A percentile compares a stretch with the other conserved stretches of the same genome.
Evolutionary conservation across 2,113 vertebrate species (phyloP).

Genomic region (Trogon melanurus): DNA sequence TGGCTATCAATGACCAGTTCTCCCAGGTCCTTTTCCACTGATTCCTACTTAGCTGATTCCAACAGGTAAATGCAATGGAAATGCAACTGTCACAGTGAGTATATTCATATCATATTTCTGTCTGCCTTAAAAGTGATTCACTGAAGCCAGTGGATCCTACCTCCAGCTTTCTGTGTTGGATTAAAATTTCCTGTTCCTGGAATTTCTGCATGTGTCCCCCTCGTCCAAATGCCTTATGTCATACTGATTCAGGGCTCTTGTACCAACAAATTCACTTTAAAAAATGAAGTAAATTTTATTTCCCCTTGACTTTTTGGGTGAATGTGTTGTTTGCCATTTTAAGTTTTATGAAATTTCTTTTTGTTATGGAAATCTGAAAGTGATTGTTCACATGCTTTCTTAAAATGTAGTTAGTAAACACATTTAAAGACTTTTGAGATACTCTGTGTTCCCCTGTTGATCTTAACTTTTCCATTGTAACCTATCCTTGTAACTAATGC

Average conservation of each 20-base stretch:
- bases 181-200: not conserved
- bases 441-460: not conserved
- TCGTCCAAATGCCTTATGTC: not conserved
- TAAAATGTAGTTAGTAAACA: not conserved
- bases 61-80: not conserved
- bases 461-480: not conserved
- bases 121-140: not conserved
- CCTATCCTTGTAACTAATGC: not conserved
- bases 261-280: not conserved
- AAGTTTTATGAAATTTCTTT: not conserved
- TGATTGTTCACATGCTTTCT: not conserved
- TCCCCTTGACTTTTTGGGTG: not conserved
- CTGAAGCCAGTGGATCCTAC: not conserved
- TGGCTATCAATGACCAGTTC: accelerated
- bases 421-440: not conserved
- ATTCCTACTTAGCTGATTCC: not conserved
- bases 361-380: not conserved
- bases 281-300: not conserved
- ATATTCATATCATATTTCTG: not conserved
- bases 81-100: not conserved
- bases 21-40: accelerated
- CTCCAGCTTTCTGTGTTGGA: not conserved
- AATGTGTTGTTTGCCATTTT: not conserved
- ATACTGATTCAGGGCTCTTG: accelerated
- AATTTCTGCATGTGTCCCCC: not conserved